phyloP scores from a whole-genome alignment of 2,113 vertebrate genomes.

The Tachycineta bicolor region DNA sequence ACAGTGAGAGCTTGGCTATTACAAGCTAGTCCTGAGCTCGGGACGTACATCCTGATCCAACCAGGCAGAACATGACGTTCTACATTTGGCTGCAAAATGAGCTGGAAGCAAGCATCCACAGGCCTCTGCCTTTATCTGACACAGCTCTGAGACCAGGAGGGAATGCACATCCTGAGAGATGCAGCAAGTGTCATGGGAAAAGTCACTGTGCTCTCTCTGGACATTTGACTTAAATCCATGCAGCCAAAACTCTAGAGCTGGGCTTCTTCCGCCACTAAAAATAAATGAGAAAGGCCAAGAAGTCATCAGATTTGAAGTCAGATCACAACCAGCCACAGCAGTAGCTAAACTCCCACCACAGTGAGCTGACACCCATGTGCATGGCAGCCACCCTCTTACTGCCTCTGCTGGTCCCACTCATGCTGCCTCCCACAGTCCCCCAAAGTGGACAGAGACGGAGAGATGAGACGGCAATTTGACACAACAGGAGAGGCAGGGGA shows the following conservation, averaged over 20 bases:
- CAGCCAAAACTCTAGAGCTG: neutral
- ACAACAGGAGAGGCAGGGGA: neutral
- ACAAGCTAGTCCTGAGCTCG: neutral
- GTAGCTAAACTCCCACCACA: neutral
- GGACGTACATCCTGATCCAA: neutral
- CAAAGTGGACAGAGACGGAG: neutral
- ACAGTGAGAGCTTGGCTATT: neutral
- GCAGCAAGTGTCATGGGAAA: constrained; percentile 40
- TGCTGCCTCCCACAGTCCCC: neutral
- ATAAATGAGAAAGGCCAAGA: constrained; percentile 16
- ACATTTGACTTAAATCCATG: neutral
- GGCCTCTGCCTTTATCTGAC: neutral
- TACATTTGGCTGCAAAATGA: neutral
- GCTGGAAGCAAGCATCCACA: neutral
- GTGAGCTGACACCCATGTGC: neutral
- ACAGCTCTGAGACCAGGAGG: neutral
- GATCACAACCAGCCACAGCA: neutral
- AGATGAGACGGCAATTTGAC: accelerated
- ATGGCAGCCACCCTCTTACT: neutral
- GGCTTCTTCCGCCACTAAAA: constrained; percentile 8
- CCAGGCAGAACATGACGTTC: neutral
- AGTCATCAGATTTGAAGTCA: neutral
- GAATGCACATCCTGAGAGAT: neutral
- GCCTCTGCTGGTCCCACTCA: neutral
- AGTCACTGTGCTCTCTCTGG: neutral